phyloP scores from a whole-genome alignment of 2,113 vertebrate genomes.

The Arenaria interpres region DNA sequence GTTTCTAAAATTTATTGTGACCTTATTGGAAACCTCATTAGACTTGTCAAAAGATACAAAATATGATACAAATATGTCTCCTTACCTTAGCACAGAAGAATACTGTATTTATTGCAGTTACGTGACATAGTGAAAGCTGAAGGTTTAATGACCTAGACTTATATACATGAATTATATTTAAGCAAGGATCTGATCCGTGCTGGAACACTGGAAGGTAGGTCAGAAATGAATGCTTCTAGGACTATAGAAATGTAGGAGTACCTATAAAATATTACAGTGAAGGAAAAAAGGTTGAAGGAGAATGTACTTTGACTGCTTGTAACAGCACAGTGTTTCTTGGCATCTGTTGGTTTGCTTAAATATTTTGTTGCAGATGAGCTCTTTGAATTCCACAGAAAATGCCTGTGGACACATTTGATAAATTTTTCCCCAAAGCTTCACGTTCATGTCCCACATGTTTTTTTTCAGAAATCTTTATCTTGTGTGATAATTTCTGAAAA shows the following conservation, averaged over 20 bases:
- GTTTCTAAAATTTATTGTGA: background rate
- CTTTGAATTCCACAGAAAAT: background rate
- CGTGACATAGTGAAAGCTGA: background rate
- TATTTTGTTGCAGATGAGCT: background rate
- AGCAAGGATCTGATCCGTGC: background rate
- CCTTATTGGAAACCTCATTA: background rate
- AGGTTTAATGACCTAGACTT: background rate
- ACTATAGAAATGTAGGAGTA: background rate
- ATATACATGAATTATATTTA: background rate
- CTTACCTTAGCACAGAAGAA: background rate
- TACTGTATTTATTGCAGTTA: background rate
- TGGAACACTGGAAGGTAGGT: background rate
- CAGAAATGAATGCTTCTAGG: background rate
- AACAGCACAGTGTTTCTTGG: background rate
- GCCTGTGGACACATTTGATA: background rate
- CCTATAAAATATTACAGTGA: background rate
- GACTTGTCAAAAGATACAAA: background rate
- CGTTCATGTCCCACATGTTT: background rate
- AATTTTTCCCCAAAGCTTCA: background rate
- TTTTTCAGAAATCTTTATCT: background rate
- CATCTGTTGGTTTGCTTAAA: slow-evolving; percentile 22
- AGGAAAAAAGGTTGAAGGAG: background rate
- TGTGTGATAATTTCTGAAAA: background rate
- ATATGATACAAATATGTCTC: background rate
- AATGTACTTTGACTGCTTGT: background rate